phyloP scores from a whole-genome alignment of 30 jellyfish, hydroid and myxozoan species.

The Aurelia coerulea region DNA sequence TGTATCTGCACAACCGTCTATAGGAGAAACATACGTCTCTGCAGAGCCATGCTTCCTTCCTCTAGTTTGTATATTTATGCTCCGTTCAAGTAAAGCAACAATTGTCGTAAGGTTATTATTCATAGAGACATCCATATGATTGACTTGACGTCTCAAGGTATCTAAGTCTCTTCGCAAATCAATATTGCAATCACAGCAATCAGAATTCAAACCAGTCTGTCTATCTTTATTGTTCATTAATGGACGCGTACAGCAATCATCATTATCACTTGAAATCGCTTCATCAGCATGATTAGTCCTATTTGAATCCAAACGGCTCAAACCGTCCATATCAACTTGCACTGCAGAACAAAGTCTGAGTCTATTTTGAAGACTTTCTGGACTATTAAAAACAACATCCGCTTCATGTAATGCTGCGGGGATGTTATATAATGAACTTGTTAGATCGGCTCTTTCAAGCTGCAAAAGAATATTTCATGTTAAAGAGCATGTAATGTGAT shows the following conservation, averaged over 20 bases:
- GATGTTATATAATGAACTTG: constrained; percentile 57
- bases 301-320: background rate
- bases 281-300: background rate
- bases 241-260: background rate
- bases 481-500: background rate
- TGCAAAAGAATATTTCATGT: background rate
- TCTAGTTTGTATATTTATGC: background rate
- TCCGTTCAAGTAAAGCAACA: constrained; percentile 35
- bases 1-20: constrained; percentile 13
- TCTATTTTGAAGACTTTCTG: constrained; percentile 36
- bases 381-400: constrained; percentile 69
- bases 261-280: constrained; percentile 2
- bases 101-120: constrained; percentile 22
- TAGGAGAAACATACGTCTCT: background rate
- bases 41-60: constrained; percentile 38
- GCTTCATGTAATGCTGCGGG: constrained; percentile 22
- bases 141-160: constrained; percentile 29
- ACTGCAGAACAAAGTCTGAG: constrained; percentile 8
- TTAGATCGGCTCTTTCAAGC: constrained; percentile 80
- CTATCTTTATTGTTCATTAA: background rate
- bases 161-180: constrained; percentile 67
- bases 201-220: constrained; percentile 10
- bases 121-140: constrained; percentile 44
- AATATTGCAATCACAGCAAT: constrained; percentile 70
- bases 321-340: constrained; percentile 25